A percentile compares a stretch with the other conserved stretches of the same genome.
These are phyloP conservation scores for Pipistrellus pygmaeus DNA, from an alignment of 2,797 vertebrate species.

Conservation along the genomic window DNA sequence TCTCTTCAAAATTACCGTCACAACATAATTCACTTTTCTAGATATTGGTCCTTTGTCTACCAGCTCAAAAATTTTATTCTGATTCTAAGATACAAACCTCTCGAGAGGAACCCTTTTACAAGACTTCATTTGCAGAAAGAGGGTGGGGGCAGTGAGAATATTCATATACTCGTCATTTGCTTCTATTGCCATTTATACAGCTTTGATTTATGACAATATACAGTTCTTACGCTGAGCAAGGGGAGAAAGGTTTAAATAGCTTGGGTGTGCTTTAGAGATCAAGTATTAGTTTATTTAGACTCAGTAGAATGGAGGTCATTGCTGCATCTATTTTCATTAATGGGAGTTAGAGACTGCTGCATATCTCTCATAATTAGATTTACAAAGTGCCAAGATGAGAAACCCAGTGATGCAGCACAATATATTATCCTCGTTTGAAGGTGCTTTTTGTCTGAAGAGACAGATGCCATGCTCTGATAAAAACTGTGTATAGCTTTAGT, in stretches of 20 bases:
- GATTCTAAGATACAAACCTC: background rate
- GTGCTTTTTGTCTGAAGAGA: conserved; percentile 60
- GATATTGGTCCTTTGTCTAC: background rate
- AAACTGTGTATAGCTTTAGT: background rate
- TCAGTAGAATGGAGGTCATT: conserved; percentile 53
- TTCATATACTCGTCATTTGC: background rate
- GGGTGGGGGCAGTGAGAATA: background rate
- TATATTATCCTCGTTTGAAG: conserved; percentile 50
- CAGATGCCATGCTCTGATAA: conserved; percentile 49
- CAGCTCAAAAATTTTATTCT: background rate
- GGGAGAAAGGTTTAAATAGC: conserved; percentile 68
- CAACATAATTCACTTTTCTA: background rate
- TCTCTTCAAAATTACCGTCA: background rate
- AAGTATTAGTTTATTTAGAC: conserved; percentile 43
- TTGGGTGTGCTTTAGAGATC: background rate
- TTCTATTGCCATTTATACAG: conserved; percentile 12
- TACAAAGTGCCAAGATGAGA: conserved; percentile 70
- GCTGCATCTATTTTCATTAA: conserved; percentile 63
- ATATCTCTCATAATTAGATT: conserved; percentile 67
- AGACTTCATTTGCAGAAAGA: background rate
- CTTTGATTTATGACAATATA: conserved; percentile 70
- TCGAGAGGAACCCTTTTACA: background rate
- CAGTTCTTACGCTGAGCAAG: conserved; percentile 60
- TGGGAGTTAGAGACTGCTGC: conserved; percentile 59
- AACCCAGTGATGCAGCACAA: conserved; percentile 20